Evolutionary conservation across 2,888 invertebrate genomes (phyloP).

Genomic region (Erynnis tages): DNA sequence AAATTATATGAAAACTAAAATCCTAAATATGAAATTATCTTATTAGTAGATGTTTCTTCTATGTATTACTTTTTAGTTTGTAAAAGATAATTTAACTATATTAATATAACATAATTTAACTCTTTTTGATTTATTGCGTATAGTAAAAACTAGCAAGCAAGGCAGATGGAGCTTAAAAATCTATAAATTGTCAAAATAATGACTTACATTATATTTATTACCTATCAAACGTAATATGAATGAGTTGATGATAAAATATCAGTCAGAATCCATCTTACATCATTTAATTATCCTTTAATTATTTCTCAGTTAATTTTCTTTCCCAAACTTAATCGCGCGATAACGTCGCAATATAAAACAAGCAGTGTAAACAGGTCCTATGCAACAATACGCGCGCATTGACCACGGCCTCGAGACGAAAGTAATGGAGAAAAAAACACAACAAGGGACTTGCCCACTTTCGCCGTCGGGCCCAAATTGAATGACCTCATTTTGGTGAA

Average conservation of each 20-base stretch:
- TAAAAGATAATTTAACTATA: too few species aligned
- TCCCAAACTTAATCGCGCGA: background rate
- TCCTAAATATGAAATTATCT: too few species aligned
- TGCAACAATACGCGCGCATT: constrained; percentile 47
- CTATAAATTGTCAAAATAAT: too few species aligned
- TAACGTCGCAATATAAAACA: constrained; percentile 5
- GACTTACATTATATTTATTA: too few species aligned
- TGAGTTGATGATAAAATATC: background rate
- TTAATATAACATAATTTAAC: too few species aligned
- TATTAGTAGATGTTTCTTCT: too few species aligned
- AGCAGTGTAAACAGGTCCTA: constrained; percentile 30
- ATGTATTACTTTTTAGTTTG: too few species aligned
- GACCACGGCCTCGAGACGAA: constrained; percentile 60
- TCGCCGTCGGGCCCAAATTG: constrained; percentile 52
- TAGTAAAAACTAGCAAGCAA: too few species aligned
- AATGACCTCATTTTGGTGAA: constrained; percentile 58
- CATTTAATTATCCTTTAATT: background rate
- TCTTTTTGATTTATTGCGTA: too few species aligned
- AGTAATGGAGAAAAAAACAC: constrained; percentile 50
- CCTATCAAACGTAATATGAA: background rate
- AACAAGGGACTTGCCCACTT: constrained; percentile 42
- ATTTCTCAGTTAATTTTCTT: background rate
- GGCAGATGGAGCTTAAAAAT: too few species aligned
- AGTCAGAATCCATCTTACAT: too few species aligned
- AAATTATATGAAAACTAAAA: too few species aligned